A percentile compares a stretch with the other conserved stretches of the same genome.
These are phyloP conservation scores for Cydia fagiglandana DNA, from an alignment of 1,140 invertebrate species.

Conservation along the genomic window DNA sequence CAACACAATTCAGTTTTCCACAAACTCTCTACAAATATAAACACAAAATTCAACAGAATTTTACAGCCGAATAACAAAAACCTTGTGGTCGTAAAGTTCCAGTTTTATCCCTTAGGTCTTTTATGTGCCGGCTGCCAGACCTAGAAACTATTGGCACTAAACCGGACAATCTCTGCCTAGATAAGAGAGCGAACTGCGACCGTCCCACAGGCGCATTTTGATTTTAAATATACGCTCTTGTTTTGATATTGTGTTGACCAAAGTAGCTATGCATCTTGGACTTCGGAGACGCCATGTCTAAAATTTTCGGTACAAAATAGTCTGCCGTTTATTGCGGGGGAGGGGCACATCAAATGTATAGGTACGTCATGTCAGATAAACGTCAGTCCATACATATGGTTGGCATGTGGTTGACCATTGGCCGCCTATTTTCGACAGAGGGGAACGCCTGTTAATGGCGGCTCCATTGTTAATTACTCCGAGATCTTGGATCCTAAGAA, in stretches of 20 bases:
- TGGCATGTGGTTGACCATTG: too few species aligned
- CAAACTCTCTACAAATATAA: background rate
- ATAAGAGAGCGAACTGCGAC: background rate
- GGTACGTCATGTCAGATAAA: too few species aligned
- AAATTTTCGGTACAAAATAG: too few species aligned
- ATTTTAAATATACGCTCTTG: background rate
- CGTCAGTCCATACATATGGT: too few species aligned
- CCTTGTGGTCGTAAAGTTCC: background rate
- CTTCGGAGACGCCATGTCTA: too few species aligned
- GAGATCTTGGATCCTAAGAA: background rate
- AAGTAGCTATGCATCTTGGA: background rate
- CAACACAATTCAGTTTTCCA: background rate
- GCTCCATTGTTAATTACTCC: too few species aligned
- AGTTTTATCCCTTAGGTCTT: constrained; percentile 8
- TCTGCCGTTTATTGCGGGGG: too few species aligned
- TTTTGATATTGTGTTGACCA: background rate
- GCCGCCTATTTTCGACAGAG: too few species aligned
- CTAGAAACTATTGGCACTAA: constrained; percentile 14
- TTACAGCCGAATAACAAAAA: background rate
- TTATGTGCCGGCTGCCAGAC: background rate
- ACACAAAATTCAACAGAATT: background rate
- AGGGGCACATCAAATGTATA: too few species aligned
- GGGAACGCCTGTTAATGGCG: too few species aligned
- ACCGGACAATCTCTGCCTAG: background rate
- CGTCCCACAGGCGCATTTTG: background rate